Percentiles rank a stretch among this genome's conserved stretches.
Conservation (phyloP, 2,113 vertebrate species). For the Mormyrus iriodes region DNA sequence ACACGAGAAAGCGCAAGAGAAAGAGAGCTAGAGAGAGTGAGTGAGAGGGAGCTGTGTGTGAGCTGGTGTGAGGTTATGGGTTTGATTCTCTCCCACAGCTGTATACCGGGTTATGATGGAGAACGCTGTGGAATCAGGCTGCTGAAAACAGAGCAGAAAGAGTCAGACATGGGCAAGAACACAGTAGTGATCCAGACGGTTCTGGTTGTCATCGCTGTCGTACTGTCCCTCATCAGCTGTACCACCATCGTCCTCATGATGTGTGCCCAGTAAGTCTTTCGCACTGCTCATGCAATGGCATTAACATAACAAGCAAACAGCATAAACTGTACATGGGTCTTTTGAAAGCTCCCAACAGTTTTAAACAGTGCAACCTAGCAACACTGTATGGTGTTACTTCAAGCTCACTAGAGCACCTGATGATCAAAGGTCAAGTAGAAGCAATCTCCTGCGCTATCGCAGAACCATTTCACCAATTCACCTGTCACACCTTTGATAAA, state of each 20-base stretch:
- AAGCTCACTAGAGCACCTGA: neutral
- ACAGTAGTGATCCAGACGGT: constrained; percentile 50
- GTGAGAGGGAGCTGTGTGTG: neutral
- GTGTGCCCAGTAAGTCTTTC: constrained; percentile 60
- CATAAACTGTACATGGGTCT: neutral
- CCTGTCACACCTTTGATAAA: neutral
- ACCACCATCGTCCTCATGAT: constrained; percentile 60
- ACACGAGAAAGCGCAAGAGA: neutral
- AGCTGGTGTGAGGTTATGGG: neutral
- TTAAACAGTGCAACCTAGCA: neutral
- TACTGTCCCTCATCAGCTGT: constrained; percentile 65
- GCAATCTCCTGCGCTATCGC: neutral
- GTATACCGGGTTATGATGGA: constrained; percentile 59
- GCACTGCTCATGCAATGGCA: neutral
- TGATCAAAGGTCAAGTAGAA: neutral
- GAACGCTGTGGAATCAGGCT: constrained; percentile 60
- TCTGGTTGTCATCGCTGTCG: constrained; percentile 57
- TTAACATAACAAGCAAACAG: neutral
- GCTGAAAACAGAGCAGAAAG: constrained; percentile 30
- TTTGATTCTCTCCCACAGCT: constrained; percentile 41
- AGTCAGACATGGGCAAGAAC: neutral
- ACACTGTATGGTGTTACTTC: neutral
- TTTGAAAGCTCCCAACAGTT: neutral
- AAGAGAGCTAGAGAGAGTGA: neutral
- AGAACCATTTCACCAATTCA: neutral